These are phyloP conservation scores for Takifugu flavidus DNA, from an alignment of 2,113 vertebrate genomes.

Conservation along the genomic window DNA sequence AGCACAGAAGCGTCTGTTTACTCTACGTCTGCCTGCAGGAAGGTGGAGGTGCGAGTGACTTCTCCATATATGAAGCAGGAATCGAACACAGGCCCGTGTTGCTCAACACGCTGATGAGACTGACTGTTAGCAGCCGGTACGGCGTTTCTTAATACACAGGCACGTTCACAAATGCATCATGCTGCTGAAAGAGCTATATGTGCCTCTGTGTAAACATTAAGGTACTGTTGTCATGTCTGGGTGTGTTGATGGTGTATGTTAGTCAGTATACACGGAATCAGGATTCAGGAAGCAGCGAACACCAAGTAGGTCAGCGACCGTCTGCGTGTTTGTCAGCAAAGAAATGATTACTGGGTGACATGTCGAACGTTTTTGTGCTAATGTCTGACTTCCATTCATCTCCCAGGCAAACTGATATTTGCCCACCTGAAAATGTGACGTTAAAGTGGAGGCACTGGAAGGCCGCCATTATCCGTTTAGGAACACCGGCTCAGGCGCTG, in stretches of 20 bases:
- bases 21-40: neutral
- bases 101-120: constrained; percentile 6
- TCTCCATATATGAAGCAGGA: no score
- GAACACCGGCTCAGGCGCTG: constrained; percentile 6
- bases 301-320: neutral
- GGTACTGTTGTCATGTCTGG: no score
- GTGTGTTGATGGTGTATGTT: no score
- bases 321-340: neutral
- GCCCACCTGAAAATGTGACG: neutral
- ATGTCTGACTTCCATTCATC: neutral
- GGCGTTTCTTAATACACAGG: neutral
- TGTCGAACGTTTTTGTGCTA: neutral
- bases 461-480: constrained; percentile 9
- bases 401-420: neutral
- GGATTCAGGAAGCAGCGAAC: neutral
- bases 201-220: no score
- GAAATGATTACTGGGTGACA: no score
- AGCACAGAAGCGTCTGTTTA: no score
- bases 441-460: no score
- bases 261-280: no score
- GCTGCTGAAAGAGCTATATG: no score
- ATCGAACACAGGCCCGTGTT: constrained; percentile 11
- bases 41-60: neutral
- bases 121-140: neutral
- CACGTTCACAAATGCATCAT: no score